Base-by-base conservation (phyloP, 1,140 invertebrate genomes). In the Vollenhovia emeryi region DNA sequence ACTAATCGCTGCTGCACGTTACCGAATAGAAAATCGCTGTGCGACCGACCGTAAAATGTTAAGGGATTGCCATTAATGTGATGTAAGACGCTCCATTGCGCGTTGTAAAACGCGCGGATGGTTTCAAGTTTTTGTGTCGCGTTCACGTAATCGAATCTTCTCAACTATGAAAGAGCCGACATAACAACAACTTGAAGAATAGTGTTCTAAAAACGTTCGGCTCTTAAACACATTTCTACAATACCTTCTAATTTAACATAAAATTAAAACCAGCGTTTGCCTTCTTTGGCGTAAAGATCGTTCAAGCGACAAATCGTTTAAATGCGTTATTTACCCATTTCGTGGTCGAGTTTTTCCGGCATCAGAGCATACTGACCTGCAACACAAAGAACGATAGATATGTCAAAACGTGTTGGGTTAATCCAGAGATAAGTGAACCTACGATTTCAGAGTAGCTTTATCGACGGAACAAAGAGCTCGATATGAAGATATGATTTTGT, bases 21-120 rank as follows among this genome's bases (percentile, higher is more conserved):
- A 45, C 78, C 78, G 78, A 82, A 71, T 57, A 71, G 50, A 82
- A 82, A 82, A 79, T 66, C 50, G 8, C 78, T 33, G 13, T 57
- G 50, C 36, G 66, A 36, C 36, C 66, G 40, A 45, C 24, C 78
- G 66, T 82, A 82, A 80, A 80, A 80, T 69, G 30, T 55, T 57
- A 71, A 82, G 27, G 66, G 66, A 82, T 82, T 82, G 78, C 66
- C 78, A 36, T 57, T 59, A 82, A 82, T 82, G 62, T 66, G 78
- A 82, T 45, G 66, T 82, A 82, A 82, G 78, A 82, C 78, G 78
- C 52, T 73, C 7, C 62, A 24, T 40, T 71, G 64, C 64, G 50
- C 76, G 62, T 82, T 71, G n/a, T 73, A 73, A 82, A 82, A 59
- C 36, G 36, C 64, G 50, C 24, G 50, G 48, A 71, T 57, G 15